A percentile compares a stretch with the other conserved stretches of the same genome.
phyloP scores from a whole-genome alignment of 2,113 vertebrate genomes.

The Calonectris borealis region DNA sequence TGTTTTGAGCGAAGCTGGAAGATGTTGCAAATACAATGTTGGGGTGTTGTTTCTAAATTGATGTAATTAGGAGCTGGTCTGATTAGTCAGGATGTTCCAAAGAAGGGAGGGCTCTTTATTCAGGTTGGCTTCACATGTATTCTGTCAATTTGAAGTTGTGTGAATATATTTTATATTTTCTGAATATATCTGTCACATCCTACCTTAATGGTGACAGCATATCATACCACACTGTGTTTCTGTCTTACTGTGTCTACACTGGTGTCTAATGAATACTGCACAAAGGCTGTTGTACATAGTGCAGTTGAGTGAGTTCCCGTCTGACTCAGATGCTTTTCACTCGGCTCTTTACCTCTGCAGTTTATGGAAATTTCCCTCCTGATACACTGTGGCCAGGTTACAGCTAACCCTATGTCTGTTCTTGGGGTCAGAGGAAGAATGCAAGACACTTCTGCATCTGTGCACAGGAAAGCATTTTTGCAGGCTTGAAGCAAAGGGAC shows the following conservation, averaged over 20 bases:
- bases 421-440: not conserved
- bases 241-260: not conserved
- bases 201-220: constrained; percentile 41
- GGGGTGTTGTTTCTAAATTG: not conserved
- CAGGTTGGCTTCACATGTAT: not conserved
- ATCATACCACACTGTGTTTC: not conserved
- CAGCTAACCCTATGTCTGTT: not conserved
- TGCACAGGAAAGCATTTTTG: not conserved
- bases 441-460: not conserved
- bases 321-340: not conserved
- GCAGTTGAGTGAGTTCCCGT: not conserved
- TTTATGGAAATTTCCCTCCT: not conserved
- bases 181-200: constrained; percentile 27
- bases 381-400: not conserved
- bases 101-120: not conserved
- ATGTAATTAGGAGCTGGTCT: not conserved
- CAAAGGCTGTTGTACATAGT: constrained; percentile 11
- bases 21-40: not conserved
- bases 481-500: not conserved
- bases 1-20: not conserved
- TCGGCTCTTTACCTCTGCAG: not conserved
- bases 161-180: constrained; percentile 23
- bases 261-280: constrained; percentile 43
- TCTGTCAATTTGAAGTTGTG: constrained; percentile 2
- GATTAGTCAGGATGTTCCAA: not conserved